phyloP scores from a whole-genome alignment of 1,140 invertebrate species.

The Polyergus mexicanus region DNA sequence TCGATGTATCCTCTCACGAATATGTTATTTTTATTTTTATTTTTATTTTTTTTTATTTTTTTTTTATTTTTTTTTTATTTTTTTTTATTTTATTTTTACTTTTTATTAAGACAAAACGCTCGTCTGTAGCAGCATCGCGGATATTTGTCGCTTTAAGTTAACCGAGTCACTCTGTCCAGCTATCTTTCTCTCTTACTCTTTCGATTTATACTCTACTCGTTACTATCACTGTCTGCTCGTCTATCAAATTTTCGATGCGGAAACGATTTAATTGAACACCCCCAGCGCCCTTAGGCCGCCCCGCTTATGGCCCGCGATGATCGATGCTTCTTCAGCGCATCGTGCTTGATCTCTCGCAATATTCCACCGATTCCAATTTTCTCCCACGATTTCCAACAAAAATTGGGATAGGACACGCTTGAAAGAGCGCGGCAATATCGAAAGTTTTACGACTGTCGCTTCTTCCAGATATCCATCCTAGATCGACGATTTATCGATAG shows the following conservation, averaged over 20 bases:
- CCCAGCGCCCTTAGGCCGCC: conserved; percentile 46
- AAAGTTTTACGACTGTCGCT: conserved; percentile 26
- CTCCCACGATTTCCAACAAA: not conserved
- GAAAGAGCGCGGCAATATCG: not conserved
- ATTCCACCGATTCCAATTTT: not conserved
- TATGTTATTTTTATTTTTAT: not conserved
- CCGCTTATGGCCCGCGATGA: conserved; percentile 44
- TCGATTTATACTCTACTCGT: conserved; percentile 11
- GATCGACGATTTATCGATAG: not conserved
- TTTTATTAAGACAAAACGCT: not conserved
- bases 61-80: too few species aligned
- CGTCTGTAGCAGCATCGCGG: not conserved
- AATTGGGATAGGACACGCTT: not conserved
- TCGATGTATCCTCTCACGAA: too few species aligned
- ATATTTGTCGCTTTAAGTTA: conserved; percentile 14
- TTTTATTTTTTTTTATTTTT: too few species aligned
- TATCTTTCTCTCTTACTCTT: conserved; percentile 27
- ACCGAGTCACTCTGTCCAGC: conserved; percentile 39
- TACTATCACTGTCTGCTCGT: conserved; percentile 7
- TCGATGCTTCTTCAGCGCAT: conserved; percentile 68
- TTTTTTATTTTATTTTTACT: too few species aligned
- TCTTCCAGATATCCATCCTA: conserved; percentile 49
- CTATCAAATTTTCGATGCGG: conserved; percentile 5
- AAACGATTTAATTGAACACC: conserved; percentile 63
- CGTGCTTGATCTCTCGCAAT: conserved; percentile 35